Evolutionary conservation across 2,797 vertebrate genomes (phyloP).

Genomic region (Micromesistius poutassou): DNA sequence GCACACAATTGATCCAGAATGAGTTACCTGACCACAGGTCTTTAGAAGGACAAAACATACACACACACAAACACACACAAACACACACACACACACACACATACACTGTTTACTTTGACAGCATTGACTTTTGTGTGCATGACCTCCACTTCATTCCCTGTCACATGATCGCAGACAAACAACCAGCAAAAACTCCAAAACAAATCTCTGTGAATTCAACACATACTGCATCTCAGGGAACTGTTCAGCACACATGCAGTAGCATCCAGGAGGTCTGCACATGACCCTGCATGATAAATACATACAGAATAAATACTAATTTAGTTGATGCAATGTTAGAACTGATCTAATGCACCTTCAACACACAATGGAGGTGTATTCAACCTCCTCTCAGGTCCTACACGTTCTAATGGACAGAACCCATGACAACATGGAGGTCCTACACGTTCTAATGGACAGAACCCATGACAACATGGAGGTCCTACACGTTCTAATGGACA

Average conservation of each 20-base stretch:
- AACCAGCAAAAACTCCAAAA: not conserved
- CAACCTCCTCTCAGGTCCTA: too few relatives aligned
- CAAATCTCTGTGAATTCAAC: not conserved
- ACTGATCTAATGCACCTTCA: slow-evolving; percentile 52
- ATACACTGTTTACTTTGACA: not conserved
- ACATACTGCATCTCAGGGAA: not conserved
- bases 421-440: too few relatives aligned
- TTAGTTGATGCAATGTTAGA: slow-evolving; percentile 62
- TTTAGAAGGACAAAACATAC: not conserved
- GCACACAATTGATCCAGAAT: not conserved
- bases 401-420: too few relatives aligned
- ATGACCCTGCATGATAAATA: not conserved
- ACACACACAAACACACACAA: not conserved
- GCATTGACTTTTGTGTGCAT: not conserved
- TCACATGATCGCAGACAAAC: not conserved
- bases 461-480: too few relatives aligned
- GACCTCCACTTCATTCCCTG: not conserved
- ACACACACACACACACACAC: not conserved
- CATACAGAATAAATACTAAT: not conserved
- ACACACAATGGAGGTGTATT: too few relatives aligned
- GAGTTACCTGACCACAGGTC: not conserved
- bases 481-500: too few relatives aligned
- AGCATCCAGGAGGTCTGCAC: not conserved
- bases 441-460: too few relatives aligned
- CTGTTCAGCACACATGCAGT: not conserved